These are phyloP conservation scores for Sturnus vulgaris DNA, from an alignment of 2,113 vertebrate genomes.

Conservation along the genomic window DNA sequence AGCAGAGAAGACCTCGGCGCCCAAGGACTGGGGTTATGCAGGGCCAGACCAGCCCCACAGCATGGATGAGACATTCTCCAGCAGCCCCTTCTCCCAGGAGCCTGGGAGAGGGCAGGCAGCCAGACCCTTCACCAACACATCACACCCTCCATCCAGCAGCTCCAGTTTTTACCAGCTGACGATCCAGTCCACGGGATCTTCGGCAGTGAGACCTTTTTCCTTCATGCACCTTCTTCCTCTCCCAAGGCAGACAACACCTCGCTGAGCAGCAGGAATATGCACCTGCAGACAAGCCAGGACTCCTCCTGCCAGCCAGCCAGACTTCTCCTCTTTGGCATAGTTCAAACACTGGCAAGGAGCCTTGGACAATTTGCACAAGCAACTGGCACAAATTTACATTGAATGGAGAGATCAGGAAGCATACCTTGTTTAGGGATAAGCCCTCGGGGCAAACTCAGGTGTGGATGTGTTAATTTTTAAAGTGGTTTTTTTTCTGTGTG, in stretches of 20 bases:
- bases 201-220: not conserved
- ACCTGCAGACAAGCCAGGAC: slow-evolving; percentile 46
- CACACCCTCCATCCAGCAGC: not conserved
- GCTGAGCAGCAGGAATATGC: not conserved
- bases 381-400: not conserved
- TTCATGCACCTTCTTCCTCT: not conserved
- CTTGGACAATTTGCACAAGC: not conserved
- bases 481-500: not conserved
- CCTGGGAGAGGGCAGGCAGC: not conserved
- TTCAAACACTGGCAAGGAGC: not conserved
- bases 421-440: not conserved
- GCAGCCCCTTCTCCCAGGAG: not conserved
- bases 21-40: not conserved
- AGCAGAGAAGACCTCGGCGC: not conserved
- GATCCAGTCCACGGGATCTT: not conserved
- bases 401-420: not conserved
- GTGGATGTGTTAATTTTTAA: not conserved
- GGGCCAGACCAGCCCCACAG: not conserved
- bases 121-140: not conserved
- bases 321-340: not conserved
- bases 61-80: not conserved
- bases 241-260: not conserved
- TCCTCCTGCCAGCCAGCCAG: not conserved
- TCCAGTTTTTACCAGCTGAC: not conserved
- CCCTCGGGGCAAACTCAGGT: not conserved